Evolutionary conservation across 2,113 vertebrate genomes (phyloP).

Genomic region (Callocephalon fimbriatum): DNA sequence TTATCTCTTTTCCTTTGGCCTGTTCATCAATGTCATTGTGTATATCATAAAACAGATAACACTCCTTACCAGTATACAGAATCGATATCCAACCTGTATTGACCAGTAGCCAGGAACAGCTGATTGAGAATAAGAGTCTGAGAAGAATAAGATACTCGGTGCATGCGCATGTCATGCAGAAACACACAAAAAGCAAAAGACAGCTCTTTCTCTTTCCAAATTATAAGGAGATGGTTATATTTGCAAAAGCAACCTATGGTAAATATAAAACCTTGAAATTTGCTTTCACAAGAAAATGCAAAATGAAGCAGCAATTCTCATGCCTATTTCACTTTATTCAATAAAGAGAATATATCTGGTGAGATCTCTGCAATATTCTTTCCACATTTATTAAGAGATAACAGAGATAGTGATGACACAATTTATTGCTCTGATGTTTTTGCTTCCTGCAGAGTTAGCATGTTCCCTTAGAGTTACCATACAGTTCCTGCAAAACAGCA

Average conservation of each 20-base stretch:
- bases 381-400: background rate
- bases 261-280: background rate
- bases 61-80: background rate
- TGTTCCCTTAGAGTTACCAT: background rate
- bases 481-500: background rate
- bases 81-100: rapidly evolving
- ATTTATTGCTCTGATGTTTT: background rate
- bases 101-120: background rate
- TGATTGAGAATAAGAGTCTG: background rate
- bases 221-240: background rate
- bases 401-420: background rate
- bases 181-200: background rate
- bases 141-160: background rate
- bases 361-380: background rate
- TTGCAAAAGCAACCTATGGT: background rate
- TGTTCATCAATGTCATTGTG: background rate
- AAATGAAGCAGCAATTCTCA: background rate
- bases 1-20: background rate
- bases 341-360: background rate
- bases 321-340: background rate
- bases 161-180: background rate
- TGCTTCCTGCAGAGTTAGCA: background rate
- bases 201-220: background rate
- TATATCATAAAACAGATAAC: background rate
- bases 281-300: background rate